A percentile compares a stretch with the other conserved stretches of the same genome.
These are phyloP conservation scores for Oostethus manadensis DNA, from an alignment of 2,113 vertebrate species.

Conservation along the genomic window DNA sequence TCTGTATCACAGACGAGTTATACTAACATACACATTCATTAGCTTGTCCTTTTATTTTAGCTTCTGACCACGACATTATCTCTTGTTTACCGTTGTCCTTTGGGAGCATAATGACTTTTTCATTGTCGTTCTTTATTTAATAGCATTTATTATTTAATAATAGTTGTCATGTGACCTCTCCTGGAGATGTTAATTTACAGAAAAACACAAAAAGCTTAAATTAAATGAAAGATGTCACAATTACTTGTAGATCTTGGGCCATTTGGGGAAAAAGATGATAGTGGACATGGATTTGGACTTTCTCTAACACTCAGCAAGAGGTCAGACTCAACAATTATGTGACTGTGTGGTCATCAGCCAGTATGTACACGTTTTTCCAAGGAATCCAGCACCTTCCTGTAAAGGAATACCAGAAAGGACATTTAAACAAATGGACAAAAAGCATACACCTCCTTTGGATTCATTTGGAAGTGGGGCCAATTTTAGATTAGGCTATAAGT, in stretches of 20 bases:
- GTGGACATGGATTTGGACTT: slow-evolving; percentile 53
- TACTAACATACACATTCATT: not conserved
- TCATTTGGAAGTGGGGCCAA: not conserved
- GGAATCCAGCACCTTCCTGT: slow-evolving; percentile 56
- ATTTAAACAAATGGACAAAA: not conserved
- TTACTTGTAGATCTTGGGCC: slow-evolving; percentile 43
- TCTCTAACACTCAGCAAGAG: slow-evolving; percentile 21
- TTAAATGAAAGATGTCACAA: slow-evolving; percentile 63
- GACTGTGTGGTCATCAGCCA: slow-evolving; percentile 42
- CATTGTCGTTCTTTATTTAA: no score
- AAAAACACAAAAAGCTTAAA: slow-evolving; percentile 53
- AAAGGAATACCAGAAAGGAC: slow-evolving; percentile 1
- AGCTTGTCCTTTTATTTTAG: not conserved
- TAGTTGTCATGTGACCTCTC: no score
- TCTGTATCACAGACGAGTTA: not conserved
- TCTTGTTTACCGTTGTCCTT: not conserved
- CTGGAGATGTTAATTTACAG: slow-evolving; percentile 8
- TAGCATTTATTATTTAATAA: no score
- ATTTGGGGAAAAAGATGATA: slow-evolving; percentile 27
- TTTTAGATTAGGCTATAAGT: slow-evolving; percentile 38
- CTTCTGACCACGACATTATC: not conserved
- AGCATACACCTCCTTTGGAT: not conserved
- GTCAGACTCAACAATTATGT: slow-evolving; percentile 38
- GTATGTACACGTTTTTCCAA: slow-evolving; percentile 59
- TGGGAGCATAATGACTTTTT: no score